Base-by-base conservation (phyloP, 1,140 invertebrate genomes). In the Mercenaria mercenaria region DNA sequence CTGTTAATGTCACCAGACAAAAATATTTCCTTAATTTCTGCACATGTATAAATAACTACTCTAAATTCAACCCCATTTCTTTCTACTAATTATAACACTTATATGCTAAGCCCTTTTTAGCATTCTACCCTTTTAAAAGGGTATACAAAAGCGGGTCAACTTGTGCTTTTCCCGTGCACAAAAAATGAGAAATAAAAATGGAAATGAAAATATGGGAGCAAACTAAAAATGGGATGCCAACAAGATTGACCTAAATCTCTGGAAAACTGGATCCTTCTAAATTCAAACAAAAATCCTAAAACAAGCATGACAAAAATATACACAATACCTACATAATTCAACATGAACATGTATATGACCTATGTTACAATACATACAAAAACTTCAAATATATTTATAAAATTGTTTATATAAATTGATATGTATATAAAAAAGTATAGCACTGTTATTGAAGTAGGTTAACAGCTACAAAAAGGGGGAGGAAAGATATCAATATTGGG, bases 381-480 rank as follows among this genome's bases (percentile, higher is more conserved):
- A 72, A 72, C 67, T 39, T 72, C 67, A 72, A 39, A 72, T 72
- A 72, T 72, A 72, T 72, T 72, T 72, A 41, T 39, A 72, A 37
- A 72, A 67, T 32, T 20, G 8, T 29, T 72, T 13, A 18, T 72
- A 72, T 39, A 39, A 72, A 72, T 72, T 72, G 67, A 72, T 72
- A 72, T 72, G 67, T 72, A 72, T 72, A 72, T 67, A 67, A 67
- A 59, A 72, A 41, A 39, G 37, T 72, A 72, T 72, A 72, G 67
- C 67, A 72, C 67, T 72, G 67, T 39, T 39, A 67, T n/a, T 39
- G 20, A 32, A 37, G 34, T 39, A 39, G 10, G 67, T 29, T 29
- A 29, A 64, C 59, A 64, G 59, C n/a, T 64, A 29, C 1, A 29
- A n/a, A 29, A 64, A 64, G 4, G 8, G 43, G 43, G 43, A 47